Base-by-base conservation (phyloP, 2,888 invertebrate species). In the Lathronympha strigana region DNA sequence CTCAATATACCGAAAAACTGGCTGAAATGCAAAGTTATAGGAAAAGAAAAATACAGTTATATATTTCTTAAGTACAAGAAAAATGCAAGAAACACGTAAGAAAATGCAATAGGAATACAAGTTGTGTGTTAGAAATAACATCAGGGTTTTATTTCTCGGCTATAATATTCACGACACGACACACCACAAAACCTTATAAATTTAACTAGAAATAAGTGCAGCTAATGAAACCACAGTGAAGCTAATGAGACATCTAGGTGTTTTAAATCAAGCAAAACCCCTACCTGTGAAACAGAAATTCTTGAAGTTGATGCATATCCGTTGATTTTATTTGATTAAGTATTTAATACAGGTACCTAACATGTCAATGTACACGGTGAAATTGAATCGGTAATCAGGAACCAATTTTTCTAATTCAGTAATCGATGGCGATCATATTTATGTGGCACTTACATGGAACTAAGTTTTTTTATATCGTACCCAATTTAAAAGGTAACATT, bases 21-120 rank as follows among this genome's bases (percentile, higher is more conserved):
- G 9, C 40, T 4, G 25, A 40, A 40, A 51, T 33, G 17, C 4
- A 19, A 8, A 2, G 6, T 3, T 43, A 13, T 6, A 43, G 31
- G 17, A 31, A 43, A 57, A 31, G 40, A 43, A 28, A 23, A 19
- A 13, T 28, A 40, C n/a, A n/a, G 36, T 13, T 23, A n/a, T 13
- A 23, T 43, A 45, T 31, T 19, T n/a, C n/a, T 57, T 57, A 57
- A 57, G 19, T 57, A 57, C 57, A 45, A 57, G 57, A 57, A 55
- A n/a, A 57, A 57, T 57, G 43, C 55, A 49, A 60, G 49, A 38
- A 19, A 43, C 11, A 50, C 38, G 17, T 23, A 61, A 15, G 36
- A 25, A 49, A 57, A 57, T 57, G 57, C 57, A 45, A n/a, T 25
- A 19, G 57, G 57, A 57, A 57, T 57, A 57, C 43, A 57, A 28